Base-by-base conservation (phyloP, 2,888 invertebrate genomes). In the Suillia variegata region DNA sequence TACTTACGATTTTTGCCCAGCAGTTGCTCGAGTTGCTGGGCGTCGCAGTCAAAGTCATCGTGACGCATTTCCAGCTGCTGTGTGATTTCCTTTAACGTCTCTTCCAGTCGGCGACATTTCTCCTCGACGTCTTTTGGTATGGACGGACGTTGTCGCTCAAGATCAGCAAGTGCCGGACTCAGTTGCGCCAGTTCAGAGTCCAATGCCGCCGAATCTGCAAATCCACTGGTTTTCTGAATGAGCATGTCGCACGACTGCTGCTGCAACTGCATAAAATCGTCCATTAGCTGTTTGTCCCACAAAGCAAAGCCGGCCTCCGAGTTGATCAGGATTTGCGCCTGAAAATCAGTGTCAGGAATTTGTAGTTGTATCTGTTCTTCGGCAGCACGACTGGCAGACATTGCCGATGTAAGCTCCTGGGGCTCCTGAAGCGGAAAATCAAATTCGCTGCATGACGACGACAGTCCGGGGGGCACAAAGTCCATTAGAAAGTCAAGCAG, bases 401-500 rank as follows among this genome's bases (percentile, higher is more conserved):
- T 13, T 8, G 3, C 15, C 3, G 15, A 4, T 2, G 33, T 56
- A 3, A 64, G 52, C 8, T 72, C 67, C 3, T 62, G 56, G 1
- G 70, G 65, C 20, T 73, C 70, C 2, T 67, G 58, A 17, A 68
- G 59, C 5, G 62, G 61, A 59, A 69, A 69, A 26, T 59, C 18
- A 10, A 38, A 4, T 38, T 52, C 49, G n/a, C 15, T 49, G 8
- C 50, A 15, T n/a, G 58, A 59, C 45, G 17, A 52, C 12, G 34
- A 60, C 45, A 31, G 61, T 24, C 42, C 54, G 0, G 65, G 63
- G 0, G 74, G 70, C 1, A 73, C 71, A 63, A 81, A 75, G 24
- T 79, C 77, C 67, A 75, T 73, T 2, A 82, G 69, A 62, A 77
- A 82, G 15, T 76, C 76, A 0, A 82, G 65, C 20, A 82, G 55